phyloP scores from a whole-genome alignment of 1,140 invertebrate genomes.

The Apolygus lucorum region DNA sequence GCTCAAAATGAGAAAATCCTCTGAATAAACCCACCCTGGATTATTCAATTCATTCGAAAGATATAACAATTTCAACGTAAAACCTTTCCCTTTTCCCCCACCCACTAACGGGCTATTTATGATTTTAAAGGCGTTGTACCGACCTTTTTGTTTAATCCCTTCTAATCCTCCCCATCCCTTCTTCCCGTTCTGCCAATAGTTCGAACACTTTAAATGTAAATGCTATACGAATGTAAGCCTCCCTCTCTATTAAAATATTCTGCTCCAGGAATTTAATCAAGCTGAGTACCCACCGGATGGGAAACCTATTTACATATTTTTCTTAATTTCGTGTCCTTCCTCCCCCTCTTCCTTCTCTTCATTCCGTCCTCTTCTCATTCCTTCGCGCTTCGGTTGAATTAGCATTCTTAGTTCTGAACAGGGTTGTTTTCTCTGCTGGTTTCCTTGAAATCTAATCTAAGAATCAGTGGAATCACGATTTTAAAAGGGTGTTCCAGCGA shows the following conservation, averaged over 20 bases:
- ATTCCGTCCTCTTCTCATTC: too few species aligned
- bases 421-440: not conserved
- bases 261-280: not conserved
- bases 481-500: not conserved
- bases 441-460: not conserved
- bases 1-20: too few species aligned
- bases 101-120: not conserved
- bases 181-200: too few species aligned
- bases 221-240: not conserved
- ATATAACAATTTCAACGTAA: not conserved
- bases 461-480: not conserved
- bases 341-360: too few species aligned
- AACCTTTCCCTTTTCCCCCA: too few species aligned
- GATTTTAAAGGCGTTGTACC: not conserved
- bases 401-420: not conserved
- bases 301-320: not conserved
- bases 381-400: not conserved
- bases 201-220: not conserved
- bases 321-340: not conserved
- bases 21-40: too few species aligned
- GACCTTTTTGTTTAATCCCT: not conserved
- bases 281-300: not conserved
- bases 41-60: not conserved
- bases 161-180: not conserved
- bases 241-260: not conserved